Base-by-base conservation (phyloP, 2,888 invertebrate species). In the Drosophila limbata region DNA sequence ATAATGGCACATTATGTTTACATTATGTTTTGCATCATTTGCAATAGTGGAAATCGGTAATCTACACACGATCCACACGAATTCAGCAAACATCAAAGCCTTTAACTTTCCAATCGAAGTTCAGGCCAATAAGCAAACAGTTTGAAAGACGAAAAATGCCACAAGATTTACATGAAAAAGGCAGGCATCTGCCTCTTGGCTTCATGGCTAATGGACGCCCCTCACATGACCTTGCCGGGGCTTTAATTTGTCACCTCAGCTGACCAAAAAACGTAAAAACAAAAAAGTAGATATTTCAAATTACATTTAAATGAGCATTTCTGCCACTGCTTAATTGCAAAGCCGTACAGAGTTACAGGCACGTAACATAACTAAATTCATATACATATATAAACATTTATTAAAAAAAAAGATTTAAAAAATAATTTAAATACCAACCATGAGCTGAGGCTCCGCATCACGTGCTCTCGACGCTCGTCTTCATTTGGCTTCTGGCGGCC, bases 171-270 rank as follows among this genome's bases (percentile, higher is more conserved):
- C 69, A 53, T 56, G 55, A 33, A 45, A 51, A 47, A 69, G 63
- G 37, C 56, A 61, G 50, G 40, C 33, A 15, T 13, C 21, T 56
- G 55, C 55, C 44, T 44, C 42, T 56, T 55, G 33, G 66, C 69
- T 83, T 85, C 86, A 89, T 79, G 80, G 90, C 88, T 89, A 88
- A 89, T 84, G 84, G 88, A 57, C 86, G 84, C 88, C 90, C 84
- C 88, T 84, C 88, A 85, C 71, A 84, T 85, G 84, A 84, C 84
- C 84, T 89, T 84, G 88, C 55, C 45, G 76, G 64, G 69, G 78
- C 83, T 73, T 79, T 82, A 84, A 88, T 82, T 89, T 84, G 86
- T 89, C 82, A 84, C 82, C 89, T 77, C 82, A 60, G 69, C 67
- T 84, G 85, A 69, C 81, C 84, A 50, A 52, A 59, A 61, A 62